phyloP scores from a whole-genome alignment of 2,888 invertebrate genomes.

The Lumbricus terrestris region DNA sequence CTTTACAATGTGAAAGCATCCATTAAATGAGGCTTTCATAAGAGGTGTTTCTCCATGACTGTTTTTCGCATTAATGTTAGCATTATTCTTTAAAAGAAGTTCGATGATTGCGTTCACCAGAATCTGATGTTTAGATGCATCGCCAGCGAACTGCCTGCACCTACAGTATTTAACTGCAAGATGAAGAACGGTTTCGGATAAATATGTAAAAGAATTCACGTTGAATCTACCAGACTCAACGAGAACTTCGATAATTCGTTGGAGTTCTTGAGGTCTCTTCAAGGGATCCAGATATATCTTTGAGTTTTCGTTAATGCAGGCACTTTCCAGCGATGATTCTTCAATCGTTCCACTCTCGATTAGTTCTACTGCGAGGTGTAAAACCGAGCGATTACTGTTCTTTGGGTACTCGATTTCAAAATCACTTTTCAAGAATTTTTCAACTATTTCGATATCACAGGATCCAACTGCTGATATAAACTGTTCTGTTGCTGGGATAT shows the following conservation, averaged over 20 bases:
- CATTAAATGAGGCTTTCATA: background rate
- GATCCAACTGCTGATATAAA: background rate
- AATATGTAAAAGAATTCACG: background rate
- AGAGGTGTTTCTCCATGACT: background rate
- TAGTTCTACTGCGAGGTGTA: background rate
- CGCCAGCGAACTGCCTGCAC: too few species aligned
- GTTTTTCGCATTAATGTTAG: background rate
- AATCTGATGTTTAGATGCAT: background rate
- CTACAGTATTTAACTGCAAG: background rate
- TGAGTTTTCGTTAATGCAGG: too few species aligned
- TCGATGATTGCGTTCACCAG: background rate
- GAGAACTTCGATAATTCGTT: background rate
- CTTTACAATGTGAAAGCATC: background rate
- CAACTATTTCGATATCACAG: background rate
- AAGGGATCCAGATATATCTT: too few species aligned
- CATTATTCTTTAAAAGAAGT: background rate
- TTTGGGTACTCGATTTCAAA: too few species aligned
- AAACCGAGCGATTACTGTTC: background rate
- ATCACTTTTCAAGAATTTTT: background rate
- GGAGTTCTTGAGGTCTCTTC: too few species aligned
- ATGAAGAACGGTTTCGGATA: background rate
- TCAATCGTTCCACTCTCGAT: background rate
- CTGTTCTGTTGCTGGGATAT: background rate
- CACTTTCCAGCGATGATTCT: too few species aligned
- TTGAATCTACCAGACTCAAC: background rate